Evolutionary conservation across 2,797 vertebrate genomes (phyloP).

Genomic region (Oryzias sinensis): DNA sequence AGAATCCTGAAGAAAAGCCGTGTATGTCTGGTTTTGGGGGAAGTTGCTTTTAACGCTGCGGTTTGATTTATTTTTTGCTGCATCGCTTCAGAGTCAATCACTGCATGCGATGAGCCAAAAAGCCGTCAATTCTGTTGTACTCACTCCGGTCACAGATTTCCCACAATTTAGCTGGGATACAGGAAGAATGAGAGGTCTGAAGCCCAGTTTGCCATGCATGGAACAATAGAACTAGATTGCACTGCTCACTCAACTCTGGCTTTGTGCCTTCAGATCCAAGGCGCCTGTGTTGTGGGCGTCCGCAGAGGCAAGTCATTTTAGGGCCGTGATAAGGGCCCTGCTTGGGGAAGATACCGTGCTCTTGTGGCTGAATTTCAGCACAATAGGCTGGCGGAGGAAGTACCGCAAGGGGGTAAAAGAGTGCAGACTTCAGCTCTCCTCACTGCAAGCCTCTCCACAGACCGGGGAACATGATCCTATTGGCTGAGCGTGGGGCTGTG

Average conservation of each 20-base stretch:
- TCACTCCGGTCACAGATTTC: conserved; percentile 37
- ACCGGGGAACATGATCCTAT: conserved; percentile 20
- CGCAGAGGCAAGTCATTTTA: conserved; percentile 76
- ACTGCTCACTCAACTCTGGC: conserved; percentile 58
- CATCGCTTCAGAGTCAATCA: conserved; percentile 12
- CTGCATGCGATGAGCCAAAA: conserved; percentile 20
- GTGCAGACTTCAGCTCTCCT: conserved; percentile 23
- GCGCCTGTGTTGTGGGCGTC: conserved; percentile 65
- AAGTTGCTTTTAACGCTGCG: neutral
- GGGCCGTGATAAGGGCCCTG: conserved; percentile 72
- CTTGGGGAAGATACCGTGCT: conserved; percentile 62
- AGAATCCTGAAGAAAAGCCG: conserved; percentile 13
- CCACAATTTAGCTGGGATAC: conserved; percentile 20
- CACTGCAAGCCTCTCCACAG: conserved; percentile 2
- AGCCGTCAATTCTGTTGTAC: conserved; percentile 15
- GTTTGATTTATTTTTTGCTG: conserved; percentile 13
- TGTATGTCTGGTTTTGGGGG: conserved; percentile 1
- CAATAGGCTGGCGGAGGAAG: conserved; percentile 67
- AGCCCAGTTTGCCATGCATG: conserved; percentile 53
- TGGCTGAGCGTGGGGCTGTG: conserved; percentile 19
- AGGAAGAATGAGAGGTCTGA: conserved; percentile 47
- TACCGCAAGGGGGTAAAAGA: conserved; percentile 45
- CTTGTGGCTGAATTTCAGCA: conserved; percentile 67
- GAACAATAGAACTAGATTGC: conserved; percentile 74
- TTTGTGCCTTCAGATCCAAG: conserved; percentile 53